Conservation (phyloP, 1,140 invertebrate species). For the Lepidurus couesii region DNA sequence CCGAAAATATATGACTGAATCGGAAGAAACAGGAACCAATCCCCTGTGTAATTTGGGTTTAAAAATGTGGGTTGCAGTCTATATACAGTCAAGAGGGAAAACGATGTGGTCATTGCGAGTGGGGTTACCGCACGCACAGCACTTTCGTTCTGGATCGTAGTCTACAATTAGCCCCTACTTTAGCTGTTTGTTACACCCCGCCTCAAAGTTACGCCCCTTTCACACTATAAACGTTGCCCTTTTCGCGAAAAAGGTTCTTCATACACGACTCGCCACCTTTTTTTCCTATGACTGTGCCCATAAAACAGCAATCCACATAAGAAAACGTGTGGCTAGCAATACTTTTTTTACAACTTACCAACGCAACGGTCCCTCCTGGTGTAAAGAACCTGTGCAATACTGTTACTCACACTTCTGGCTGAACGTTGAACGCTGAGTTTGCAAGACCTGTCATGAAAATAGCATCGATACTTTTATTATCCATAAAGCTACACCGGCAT, state of each 20-base stretch:
- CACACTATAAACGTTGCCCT: neutral
- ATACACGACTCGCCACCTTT: slow-evolving; percentile 7
- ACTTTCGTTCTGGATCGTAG: neutral
- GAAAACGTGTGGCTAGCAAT: neutral
- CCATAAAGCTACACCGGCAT: neutral
- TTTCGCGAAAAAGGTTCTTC: slow-evolving; percentile 8
- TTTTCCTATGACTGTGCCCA: neutral
- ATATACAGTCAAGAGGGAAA: neutral
- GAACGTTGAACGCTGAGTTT: neutral
- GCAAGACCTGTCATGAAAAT: neutral
- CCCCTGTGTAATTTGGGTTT: neutral
- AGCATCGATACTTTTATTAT: slow-evolving; percentile 1
- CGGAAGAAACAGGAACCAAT: neutral
- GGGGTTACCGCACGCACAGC: neutral
- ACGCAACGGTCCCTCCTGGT: neutral
- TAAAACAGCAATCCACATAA: neutral
- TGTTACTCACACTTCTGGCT: neutral
- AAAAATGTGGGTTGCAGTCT: neutral
- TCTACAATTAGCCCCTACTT: slow-evolving; percentile 18
- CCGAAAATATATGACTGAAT: no score
- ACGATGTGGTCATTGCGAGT: neutral
- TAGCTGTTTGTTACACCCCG: slow-evolving; percentile 14
- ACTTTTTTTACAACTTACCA: neutral
- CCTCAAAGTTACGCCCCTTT: neutral
- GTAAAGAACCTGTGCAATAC: neutral